Conservation (phyloP, 2,797 vertebrate genomes). For the Lepilemur ruficaudatus region DNA sequence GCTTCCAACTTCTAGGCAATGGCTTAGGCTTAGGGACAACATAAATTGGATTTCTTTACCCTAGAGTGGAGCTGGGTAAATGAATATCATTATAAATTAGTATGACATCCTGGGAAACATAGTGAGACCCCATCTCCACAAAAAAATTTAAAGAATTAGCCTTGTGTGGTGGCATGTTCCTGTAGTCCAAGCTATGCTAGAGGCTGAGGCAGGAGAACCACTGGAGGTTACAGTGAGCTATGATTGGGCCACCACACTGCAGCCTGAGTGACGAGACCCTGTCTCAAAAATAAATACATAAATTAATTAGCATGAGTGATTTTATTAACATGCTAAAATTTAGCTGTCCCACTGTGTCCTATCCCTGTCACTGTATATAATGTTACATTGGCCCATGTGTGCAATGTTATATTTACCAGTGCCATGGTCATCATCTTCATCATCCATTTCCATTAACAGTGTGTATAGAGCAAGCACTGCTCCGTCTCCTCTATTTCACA, state of each 20-base stretch:
- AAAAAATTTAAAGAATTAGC: not conserved
- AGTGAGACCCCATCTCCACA: not conserved
- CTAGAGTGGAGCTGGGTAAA: not conserved
- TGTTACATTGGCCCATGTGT: not conserved
- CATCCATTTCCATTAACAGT: not conserved
- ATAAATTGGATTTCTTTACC: conserved; percentile 31
- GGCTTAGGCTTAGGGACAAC: not conserved
- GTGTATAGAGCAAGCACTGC: not conserved
- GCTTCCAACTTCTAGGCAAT: not conserved
- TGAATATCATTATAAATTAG: not conserved
- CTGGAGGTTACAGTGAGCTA: not conserved
- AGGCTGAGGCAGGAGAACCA: not conserved
- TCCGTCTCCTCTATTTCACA: not conserved
- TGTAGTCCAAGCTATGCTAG: not conserved
- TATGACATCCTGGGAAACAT: not conserved
- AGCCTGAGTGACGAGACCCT: not conserved
- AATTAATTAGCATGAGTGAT: not conserved
- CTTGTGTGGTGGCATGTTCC: not conserved
- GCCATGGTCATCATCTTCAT: not conserved
- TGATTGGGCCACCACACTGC: not conserved
- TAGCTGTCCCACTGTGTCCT: not conserved
- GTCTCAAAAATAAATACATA: not conserved
- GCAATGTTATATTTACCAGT: not conserved
- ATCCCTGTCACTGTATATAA: not conserved
- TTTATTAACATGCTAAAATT: conserved; percentile 23